Conservation (phyloP, 2,113 vertebrate species). For the Dicentrarchus labrax region DNA sequence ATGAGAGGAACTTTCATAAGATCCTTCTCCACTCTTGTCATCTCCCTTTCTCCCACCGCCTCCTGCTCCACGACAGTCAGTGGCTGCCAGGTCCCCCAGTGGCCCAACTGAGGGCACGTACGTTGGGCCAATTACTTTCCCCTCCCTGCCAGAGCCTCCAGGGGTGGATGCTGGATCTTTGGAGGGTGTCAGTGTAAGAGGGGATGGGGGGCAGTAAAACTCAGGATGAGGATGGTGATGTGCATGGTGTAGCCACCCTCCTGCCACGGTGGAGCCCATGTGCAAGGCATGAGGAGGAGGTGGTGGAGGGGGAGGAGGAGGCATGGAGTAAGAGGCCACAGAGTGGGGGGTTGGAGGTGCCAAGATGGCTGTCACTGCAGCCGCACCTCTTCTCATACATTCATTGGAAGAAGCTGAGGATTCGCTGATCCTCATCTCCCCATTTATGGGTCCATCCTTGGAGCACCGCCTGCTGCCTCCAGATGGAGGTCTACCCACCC, state of each 20-base stretch:
- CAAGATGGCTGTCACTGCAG: constrained; percentile 79
- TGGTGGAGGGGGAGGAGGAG: constrained; percentile 84
- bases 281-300: constrained; percentile 84
- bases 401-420: constrained; percentile 85
- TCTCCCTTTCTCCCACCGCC: constrained; percentile 77
- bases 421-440: constrained; percentile 87
- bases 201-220: constrained; percentile 89
- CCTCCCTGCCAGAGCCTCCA: constrained; percentile 82
- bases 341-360: constrained; percentile 83
- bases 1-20: constrained; percentile 66
- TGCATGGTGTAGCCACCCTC: constrained; percentile 87
- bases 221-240: constrained; percentile 86
- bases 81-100: constrained; percentile 85
- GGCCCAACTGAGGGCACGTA: constrained; percentile 93
- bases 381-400: constrained; percentile 89
- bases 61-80: constrained; percentile 86
- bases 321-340: constrained; percentile 90
- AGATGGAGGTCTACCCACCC: constrained; percentile 54
- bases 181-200: constrained; percentile 81
- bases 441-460: constrained; percentile 79
- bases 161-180: constrained; percentile 84
- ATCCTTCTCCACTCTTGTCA: constrained; percentile 65
- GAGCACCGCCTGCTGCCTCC: constrained; percentile 85
- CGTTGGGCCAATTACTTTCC: constrained; percentile 90
- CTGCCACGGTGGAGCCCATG: constrained; percentile 85